Evolutionary conservation across 2,113 vertebrate species (phyloP).

Genomic region (Canis aureus): DNA sequence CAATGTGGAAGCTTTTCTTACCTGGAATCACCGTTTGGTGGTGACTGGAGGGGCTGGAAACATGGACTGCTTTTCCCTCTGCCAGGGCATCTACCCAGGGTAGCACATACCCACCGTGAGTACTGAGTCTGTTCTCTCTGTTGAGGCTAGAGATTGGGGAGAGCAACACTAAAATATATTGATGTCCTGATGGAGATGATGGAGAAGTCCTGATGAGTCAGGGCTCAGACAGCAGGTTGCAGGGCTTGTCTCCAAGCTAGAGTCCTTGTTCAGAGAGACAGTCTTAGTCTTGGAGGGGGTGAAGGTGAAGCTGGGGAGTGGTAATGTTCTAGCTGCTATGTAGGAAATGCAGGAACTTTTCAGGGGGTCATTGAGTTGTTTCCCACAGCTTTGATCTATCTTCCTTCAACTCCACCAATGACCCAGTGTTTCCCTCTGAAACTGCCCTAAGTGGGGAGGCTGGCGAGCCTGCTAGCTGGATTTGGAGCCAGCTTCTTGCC

Average conservation of each 20-base stretch:
- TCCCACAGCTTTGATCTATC: accelerated
- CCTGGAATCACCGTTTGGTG: neutral
- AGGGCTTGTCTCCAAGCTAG: accelerated
- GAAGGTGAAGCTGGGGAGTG: neutral
- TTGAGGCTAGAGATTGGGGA: neutral
- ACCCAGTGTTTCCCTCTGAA: neutral
- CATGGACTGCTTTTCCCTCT: neutral
- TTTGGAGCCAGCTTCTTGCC: neutral
- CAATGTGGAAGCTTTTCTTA: neutral
- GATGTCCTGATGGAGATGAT: too few species aligned
- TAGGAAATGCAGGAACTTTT: neutral
- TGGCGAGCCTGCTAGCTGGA: neutral
- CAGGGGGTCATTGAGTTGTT: too few species aligned
- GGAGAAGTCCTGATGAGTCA: too few species aligned
- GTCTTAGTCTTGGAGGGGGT: neutral
- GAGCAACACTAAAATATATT: neutral
- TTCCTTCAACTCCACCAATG: accelerated
- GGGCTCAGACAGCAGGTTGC: neutral
- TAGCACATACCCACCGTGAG: too few species aligned
- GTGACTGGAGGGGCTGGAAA: neutral
- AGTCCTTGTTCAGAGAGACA: neutral
- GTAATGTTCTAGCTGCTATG: neutral
- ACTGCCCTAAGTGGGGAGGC: neutral
- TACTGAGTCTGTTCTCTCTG: neutral
- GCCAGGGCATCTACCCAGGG: accelerated